Evolutionary conservation across 2,888 invertebrate genomes (phyloP), one percentile per base, ranked within the genome.

Genomic region (Nomada goodeniana): DNA sequence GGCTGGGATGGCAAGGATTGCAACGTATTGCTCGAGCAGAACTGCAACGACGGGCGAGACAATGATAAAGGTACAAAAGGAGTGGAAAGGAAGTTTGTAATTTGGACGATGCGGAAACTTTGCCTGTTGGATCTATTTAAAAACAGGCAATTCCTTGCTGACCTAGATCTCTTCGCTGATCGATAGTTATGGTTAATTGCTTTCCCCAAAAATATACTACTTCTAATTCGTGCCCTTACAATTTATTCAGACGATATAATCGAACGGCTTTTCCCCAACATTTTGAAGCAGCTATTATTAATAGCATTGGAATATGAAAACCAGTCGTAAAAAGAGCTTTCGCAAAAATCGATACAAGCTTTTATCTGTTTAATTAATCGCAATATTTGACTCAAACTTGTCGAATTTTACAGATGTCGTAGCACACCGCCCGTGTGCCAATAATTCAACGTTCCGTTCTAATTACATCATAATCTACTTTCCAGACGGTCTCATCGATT

Each of bases 1-100:
- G 99, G 98, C 11, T 99, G 99, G 98, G 98, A 98, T 91, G 99
- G 99, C 55, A 95, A 95, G 0, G 99, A 98, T 92, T 99, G 99
- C 94, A 97, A 97, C 83, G 97, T 98, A 52, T 96, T 98, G 71
- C 96, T 98, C 91, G 99, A 99, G 94, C 97, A 97, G 90, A 97
- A 97, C 90, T 99, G 99, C 93, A 97, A 97, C 91, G 99, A 99
- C 93, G 97, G 97, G 77, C 96, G 97, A 88, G 99, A 99, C 94
- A 99, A 99, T 93, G 99, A 99, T 94, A 98, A 98, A 96, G 99
- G 99, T 99, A 94, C 88, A 57, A 18, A 55, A 73, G 1, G 15
- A 52, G 5, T 23, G 29, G 2, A 23, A 53, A 10, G n/a, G 29
- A 61, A 53, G n/a, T 4, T n/a, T 9, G 20, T n/a, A 59, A 50